Evolutionary conservation across 2,113 vertebrate species (phyloP).

Genomic region (Engystomops pustulosus): DNA sequence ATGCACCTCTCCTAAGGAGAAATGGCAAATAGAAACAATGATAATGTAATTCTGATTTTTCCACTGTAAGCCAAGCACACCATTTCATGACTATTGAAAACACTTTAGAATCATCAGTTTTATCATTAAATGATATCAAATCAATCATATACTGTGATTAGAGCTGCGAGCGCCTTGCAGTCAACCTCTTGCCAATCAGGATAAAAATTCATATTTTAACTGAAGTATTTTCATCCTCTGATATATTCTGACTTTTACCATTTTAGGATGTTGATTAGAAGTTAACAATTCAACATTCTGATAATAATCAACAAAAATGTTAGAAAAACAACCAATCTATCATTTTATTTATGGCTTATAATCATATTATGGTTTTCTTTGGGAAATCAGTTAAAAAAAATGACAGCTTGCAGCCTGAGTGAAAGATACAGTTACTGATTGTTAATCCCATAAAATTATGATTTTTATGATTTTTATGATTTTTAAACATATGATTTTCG

Average conservation of each 20-base stretch:
- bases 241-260: constrained; percentile 19
- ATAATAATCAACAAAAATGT: constrained; percentile 8
- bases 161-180: background rate
- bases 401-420: background rate
- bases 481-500: too few relatives aligned
- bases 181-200: constrained; percentile 45
- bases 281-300: constrained; percentile 24
- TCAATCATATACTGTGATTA: constrained; percentile 17
- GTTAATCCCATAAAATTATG: too few relatives aligned
- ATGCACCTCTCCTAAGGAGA: constrained; percentile 13
- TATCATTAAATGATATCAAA: constrained; percentile 23
- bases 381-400: background rate
- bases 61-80: background rate
- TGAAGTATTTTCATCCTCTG: constrained; percentile 5
- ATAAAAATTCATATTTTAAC: constrained; percentile 13
- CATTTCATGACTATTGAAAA: constrained; percentile 16
- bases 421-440: background rate
- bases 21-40: constrained; percentile 49
- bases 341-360: constrained; percentile 1
- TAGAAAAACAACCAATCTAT: constrained; percentile 11
- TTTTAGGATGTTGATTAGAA: constrained; percentile 34
- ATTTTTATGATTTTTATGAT: too few relatives aligned
- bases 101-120: constrained; percentile 14
- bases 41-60: constrained; percentile 26
- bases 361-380: background rate